Base-by-base conservation (phyloP, 2,113 vertebrate species). In the Indicator indicator region DNA sequence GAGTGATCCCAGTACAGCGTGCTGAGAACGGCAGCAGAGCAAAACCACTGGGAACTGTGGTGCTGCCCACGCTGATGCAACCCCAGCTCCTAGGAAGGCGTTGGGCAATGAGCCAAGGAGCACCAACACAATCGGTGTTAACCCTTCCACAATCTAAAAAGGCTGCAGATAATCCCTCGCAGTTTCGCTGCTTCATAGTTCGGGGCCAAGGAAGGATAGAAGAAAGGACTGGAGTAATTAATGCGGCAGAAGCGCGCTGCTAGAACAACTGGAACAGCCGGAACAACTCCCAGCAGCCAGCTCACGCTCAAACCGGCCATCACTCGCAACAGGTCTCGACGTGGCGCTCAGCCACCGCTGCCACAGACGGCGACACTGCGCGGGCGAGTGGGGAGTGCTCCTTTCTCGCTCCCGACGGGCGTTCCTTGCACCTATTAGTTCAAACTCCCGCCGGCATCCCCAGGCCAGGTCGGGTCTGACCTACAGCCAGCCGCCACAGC, bases 271-370 rank as follows among this genome's bases (percentile, higher is more conserved):
- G 73, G 69, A 5, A 1, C 64, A 78, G 44, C 68, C 11, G 83
- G 7, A 40, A 9, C 62, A 16, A 4, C 59, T 13, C 48, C 42
- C 2, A 3, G 1, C 56, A 26, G 56, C 59, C 58, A 1, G 77
- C 5, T 1, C 52, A 5, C 54, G 42, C 73, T 4, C 42, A 16
- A 3, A 32, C 36, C 40, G 40, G 36, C 4, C 79, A 0, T 6
- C 18, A 16, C 33, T 17, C 19, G 81, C 94, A 95, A 93, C 93
- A 90, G 93, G 94, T 92, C 81, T 67, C 79, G 9, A 71, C 38
- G 63, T 17, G 84, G 70, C 60, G 62, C 67, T 67, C 88, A 7
- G 8, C 76, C 59, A 24, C 73, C 33, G 58, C 44, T 7, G 56
- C 76, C 40, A 15, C 52, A 3, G 26, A 17, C 56, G 36, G 6